These are phyloP conservation scores for Agapornis roseicollis DNA, from an alignment of 2,113 vertebrate genomes.

Conservation along the genomic window DNA sequence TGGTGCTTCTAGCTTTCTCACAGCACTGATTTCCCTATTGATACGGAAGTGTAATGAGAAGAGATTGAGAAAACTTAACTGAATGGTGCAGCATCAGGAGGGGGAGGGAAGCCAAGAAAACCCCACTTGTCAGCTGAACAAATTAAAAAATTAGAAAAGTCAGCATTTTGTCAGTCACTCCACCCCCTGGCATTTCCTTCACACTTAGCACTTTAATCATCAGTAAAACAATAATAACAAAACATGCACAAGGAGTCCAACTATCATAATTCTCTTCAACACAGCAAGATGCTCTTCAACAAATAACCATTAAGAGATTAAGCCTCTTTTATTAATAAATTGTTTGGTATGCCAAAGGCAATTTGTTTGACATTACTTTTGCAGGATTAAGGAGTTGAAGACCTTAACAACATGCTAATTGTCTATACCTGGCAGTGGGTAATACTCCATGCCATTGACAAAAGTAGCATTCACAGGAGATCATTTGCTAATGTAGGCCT, in stretches of 20 bases:
- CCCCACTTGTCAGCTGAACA: background rate
- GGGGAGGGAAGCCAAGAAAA: background rate
- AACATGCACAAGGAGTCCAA: conserved; percentile 20
- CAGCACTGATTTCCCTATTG: background rate
- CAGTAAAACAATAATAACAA: conserved; percentile 60
- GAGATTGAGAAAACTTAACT: background rate
- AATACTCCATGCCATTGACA: background rate
- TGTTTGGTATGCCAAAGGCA: conserved; percentile 20
- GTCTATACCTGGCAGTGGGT: background rate
- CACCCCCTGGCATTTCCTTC: background rate
- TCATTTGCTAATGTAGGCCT: background rate
- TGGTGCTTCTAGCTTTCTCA: background rate
- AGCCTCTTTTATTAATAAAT: conserved; percentile 48
- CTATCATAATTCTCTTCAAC: conserved; percentile 40
- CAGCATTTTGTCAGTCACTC: conserved; percentile 4
- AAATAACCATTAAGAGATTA: conserved; percentile 59
- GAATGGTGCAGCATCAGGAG: background rate
- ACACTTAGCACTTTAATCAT: conserved; percentile 26
- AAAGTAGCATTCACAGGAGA: background rate
- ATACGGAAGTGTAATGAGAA: background rate
- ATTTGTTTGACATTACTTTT: conserved; percentile 42
- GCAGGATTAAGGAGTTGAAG: background rate
- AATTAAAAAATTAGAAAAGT: background rate
- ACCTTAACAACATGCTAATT: conserved; percentile 1
- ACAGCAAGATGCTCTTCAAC: conserved; percentile 45